These are phyloP conservation scores for Phoenicopterus ruber DNA, from an alignment of 2,113 vertebrate genomes.

Conservation along the genomic window DNA sequence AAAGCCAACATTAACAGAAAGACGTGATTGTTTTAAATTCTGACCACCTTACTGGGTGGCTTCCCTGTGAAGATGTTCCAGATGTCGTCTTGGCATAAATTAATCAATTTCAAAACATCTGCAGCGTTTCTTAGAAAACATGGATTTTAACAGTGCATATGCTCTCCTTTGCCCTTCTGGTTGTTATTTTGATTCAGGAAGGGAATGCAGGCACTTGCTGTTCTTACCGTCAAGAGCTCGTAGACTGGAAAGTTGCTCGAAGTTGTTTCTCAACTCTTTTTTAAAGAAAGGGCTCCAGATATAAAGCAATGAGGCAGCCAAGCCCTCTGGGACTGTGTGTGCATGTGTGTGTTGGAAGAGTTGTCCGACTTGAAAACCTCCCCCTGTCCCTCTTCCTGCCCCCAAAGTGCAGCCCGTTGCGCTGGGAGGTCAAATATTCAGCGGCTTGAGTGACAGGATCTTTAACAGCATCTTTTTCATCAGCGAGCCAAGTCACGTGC, in stretches of 20 bases:
- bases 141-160: neutral
- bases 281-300: neutral
- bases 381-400: neutral
- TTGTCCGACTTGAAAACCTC: neutral
- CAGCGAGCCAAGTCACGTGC: conserved; percentile 6
- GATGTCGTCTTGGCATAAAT: conserved; percentile 57
- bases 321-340: neutral
- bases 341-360: neutral
- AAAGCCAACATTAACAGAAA: conserved; percentile 36
- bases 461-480: conserved; percentile 42
- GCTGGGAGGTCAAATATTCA: neutral
- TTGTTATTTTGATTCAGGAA: neutral
- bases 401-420: neutral
- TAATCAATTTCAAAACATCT: conserved; percentile 42
- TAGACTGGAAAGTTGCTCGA: neutral
- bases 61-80: conserved; percentile 59
- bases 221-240: neutral
- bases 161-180: neutral
- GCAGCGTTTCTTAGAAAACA: conserved; percentile 15
- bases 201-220: neutral
- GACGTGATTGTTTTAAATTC: conserved; percentile 32
- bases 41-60: conserved; percentile 61
- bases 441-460: neutral
- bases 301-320: neutral
- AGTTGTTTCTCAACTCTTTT: neutral